phyloP scores from a whole-genome alignment of 2,888 invertebrate genomes.

The Abrostola tripartita region DNA sequence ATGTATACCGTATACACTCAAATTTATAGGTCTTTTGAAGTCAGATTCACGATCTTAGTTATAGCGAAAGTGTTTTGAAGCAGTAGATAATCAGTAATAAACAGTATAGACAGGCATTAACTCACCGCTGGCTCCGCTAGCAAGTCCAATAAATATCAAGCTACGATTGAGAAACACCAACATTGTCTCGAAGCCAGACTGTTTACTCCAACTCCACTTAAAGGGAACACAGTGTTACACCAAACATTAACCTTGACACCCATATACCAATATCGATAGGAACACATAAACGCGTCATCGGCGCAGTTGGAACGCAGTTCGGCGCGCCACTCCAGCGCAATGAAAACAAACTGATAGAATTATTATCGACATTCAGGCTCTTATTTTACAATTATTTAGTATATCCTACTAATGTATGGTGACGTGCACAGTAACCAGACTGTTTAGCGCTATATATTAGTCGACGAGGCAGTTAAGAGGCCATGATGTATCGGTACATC shows the following conservation, averaged over 20 bases:
- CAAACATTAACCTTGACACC: slow-evolving; percentile 74
- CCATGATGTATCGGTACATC: slow-evolving; percentile 66
- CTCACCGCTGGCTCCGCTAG: not conserved
- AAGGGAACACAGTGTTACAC: slow-evolving; percentile 44
- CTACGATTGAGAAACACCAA: slow-evolving; percentile 38
- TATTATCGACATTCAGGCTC: slow-evolving; percentile 67
- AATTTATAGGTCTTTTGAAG: no score
- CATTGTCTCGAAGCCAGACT: slow-evolving; percentile 37
- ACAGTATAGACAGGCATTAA: not conserved
- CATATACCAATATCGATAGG: slow-evolving; percentile 59
- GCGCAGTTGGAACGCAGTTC: slow-evolving; percentile 55
- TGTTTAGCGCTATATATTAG: slow-evolving; percentile 66
- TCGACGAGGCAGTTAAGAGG: slow-evolving; percentile 65
- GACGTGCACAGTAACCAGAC: slow-evolving; percentile 80
- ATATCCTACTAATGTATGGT: slow-evolving; percentile 76
- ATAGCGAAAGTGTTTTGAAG: not conserved
- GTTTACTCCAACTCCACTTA: slow-evolving; percentile 39
- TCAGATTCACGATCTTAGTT: no score
- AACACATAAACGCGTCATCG: slow-evolving; percentile 65
- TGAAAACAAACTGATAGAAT: slow-evolving; percentile 75
- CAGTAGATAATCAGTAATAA: not conserved
- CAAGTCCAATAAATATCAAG: not conserved
- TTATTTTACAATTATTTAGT: slow-evolving; percentile 76
- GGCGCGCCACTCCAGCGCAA: slow-evolving; percentile 51
- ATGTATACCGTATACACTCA: no score